phyloP scores from a whole-genome alignment of 2,797 vertebrate species.

The Crenuchus spilurus region DNA sequence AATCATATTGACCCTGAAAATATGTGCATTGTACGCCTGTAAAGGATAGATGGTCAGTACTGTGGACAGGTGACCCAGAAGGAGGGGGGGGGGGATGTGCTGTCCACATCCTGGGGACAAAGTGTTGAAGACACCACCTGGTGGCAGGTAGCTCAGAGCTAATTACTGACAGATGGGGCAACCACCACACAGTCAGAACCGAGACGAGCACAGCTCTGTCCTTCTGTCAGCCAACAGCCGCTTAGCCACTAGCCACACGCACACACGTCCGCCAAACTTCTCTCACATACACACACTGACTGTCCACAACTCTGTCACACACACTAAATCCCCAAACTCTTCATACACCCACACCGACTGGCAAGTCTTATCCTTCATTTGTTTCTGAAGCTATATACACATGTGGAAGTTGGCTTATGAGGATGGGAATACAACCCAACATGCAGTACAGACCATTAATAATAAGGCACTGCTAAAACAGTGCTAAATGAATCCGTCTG shows the following conservation, averaged over 20 bases:
- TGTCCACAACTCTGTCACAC: background rate
- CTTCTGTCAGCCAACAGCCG: slow-evolving; percentile 72
- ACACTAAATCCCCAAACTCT: background rate
- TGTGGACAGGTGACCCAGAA: slow-evolving; percentile 7
- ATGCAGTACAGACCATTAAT: background rate
- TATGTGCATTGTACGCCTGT: background rate
- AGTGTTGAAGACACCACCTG: slow-evolving; percentile 68
- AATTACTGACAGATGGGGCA: slow-evolving; percentile 82
- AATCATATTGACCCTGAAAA: background rate
- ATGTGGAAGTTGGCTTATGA: background rate
- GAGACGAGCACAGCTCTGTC: slow-evolving; percentile 65
- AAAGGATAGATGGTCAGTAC: slow-evolving; percentile 21
- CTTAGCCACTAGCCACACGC: slow-evolving; percentile 29
- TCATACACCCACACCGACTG: background rate
- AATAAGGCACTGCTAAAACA: slow-evolving; percentile 3
- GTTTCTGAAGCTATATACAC: slow-evolving; percentile 48
- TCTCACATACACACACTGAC: background rate
- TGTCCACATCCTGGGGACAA: slow-evolving; percentile 43
- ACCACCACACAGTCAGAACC: slow-evolving; percentile 74
- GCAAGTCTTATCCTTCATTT: slow-evolving; percentile 43
- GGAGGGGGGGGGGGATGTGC: slow-evolving; percentile 35
- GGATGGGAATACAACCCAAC: background rate
- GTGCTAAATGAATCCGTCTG: no score
- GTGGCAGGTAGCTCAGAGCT: slow-evolving; percentile 69
- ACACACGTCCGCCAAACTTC: background rate